Conservation (phyloP, 1,140 invertebrate genomes). For the Cotesia vestalis region DNA sequence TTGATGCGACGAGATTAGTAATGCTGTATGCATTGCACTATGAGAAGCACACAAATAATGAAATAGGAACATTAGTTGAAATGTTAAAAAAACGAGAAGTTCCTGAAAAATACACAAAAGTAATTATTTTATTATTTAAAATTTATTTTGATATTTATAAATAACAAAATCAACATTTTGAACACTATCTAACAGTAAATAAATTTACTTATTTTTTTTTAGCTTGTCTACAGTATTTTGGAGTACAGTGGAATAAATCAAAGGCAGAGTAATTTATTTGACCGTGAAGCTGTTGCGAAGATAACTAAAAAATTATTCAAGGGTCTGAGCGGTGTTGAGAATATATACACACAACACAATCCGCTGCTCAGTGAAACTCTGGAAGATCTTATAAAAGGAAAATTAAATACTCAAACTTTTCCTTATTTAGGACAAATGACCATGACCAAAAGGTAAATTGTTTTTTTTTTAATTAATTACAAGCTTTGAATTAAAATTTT, state of each 20-base stretch:
- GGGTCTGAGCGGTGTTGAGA: constrained; percentile 92
- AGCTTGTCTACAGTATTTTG: constrained; percentile 77
- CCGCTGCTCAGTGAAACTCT: constrained; percentile 86
- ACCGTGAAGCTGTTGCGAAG: constrained; percentile 87
- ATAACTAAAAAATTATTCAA: constrained; percentile 89
- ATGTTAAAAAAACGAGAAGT: constrained; percentile 76
- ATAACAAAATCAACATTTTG: not conserved
- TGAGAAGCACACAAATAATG: constrained; percentile 88
- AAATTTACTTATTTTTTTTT: constrained; percentile 40
- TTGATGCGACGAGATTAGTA: constrained; percentile 88
- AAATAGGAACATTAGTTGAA: constrained; percentile 78
- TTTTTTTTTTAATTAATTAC: not conserved
- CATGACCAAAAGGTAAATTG: constrained; percentile 54
- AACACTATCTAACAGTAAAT: not conserved
- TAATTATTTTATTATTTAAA: constrained; percentile 38
- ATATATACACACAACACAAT: constrained; percentile 96
- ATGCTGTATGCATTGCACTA: constrained; percentile 94
- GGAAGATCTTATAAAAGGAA: constrained; percentile 89
- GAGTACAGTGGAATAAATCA: constrained; percentile 84
- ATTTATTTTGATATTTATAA: not conserved
- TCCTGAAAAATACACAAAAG: constrained; percentile 68
- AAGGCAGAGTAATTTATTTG: constrained; percentile 84
- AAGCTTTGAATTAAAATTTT: constrained; percentile 5
- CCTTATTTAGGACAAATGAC: constrained; percentile 77
- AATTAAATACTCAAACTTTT: constrained; percentile 82